These are phyloP conservation scores for Coturnix japonica DNA, from an alignment of 2,113 vertebrate genomes.

Conservation along the genomic window DNA sequence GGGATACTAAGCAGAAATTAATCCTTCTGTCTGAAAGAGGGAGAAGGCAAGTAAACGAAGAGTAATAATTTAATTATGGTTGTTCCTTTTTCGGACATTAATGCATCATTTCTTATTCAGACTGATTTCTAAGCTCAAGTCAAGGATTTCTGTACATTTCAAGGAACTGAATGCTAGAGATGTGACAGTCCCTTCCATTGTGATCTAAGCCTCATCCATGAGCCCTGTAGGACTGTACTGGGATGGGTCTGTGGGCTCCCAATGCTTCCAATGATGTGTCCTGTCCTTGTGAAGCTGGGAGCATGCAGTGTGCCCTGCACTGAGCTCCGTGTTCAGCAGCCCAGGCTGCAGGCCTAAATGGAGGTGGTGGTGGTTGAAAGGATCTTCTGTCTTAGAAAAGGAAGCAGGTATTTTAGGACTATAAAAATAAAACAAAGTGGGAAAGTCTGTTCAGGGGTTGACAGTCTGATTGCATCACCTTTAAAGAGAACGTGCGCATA, in stretches of 20 bases:
- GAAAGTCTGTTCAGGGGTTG: not conserved
- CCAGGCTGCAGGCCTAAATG: not conserved
- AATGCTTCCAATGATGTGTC: fast-evolving
- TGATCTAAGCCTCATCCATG: not conserved
- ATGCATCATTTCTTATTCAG: not conserved
- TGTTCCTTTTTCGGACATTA: not conserved
- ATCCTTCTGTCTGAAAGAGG: not conserved
- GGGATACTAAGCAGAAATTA: not conserved
- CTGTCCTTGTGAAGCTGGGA: not conserved
- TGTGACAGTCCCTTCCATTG: not conserved
- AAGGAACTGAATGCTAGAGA: not conserved
- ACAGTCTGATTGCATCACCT: not conserved
- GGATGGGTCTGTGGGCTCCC: not conserved
- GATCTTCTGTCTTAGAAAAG: not conserved
- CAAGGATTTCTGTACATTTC: not conserved
- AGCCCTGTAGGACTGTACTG: not conserved
- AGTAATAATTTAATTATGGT: not conserved
- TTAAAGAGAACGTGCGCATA: not conserved
- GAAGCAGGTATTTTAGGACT: not conserved
- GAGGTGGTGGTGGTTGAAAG: not conserved
- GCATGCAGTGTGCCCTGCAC: fast-evolving
- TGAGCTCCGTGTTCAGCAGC: not conserved
- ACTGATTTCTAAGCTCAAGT: not conserved
- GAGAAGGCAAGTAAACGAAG: not conserved
- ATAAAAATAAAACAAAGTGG: not conserved